Evolutionary conservation across 2,797 vertebrate species (phyloP), one percentile per base, ranked within the genome.

Genomic region (Notolabrus celidotus): DNA sequence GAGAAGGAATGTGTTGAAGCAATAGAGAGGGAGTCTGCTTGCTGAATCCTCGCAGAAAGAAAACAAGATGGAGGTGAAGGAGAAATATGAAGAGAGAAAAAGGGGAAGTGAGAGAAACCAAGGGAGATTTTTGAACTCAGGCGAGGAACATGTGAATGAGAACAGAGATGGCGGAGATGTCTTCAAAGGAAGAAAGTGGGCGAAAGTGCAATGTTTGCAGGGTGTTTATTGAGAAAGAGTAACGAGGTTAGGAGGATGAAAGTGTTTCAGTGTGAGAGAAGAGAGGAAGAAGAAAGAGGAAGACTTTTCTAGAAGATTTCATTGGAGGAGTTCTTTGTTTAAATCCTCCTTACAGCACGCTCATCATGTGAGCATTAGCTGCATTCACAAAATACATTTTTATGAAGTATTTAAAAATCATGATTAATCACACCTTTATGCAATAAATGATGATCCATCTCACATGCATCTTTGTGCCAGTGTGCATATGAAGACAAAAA

Each of bases 1-100:
- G 61, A 0, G 4, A 16, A 71, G 57, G 67, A 65, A 77, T 84
- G 70, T 67, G 72, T 50, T 7, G 47, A 31, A 70, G 64, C 29
- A 17, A 42, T 16, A 17, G 49, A 17, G 49, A 49, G 17, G 17
- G 52, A 62, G 45, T 53, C 22, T 55, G 61, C 46, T 59, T 64
- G 3, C 14, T n/a, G 64, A 84, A 78, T 75, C 31, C 5, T 38
- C 1, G 1, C 41, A 43, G 42, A 17, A 29, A 51, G 66, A 50
- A 55, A 63, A 51, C 22, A 27, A 54, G 39, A 59, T 7, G 1
- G 7, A 34, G 58, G 43, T 8, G 39, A 33, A 66, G 29, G 36
- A 65, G 25, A 45, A 17, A 54, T 10, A 20, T 39, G 54, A 17
- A 7, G 27, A 31, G 23, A 17, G 27, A 6, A 56, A 36, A n/a